Evolutionary conservation across 2,888 invertebrate species (phyloP).

Genomic region (Danaus chrysippus): DNA sequence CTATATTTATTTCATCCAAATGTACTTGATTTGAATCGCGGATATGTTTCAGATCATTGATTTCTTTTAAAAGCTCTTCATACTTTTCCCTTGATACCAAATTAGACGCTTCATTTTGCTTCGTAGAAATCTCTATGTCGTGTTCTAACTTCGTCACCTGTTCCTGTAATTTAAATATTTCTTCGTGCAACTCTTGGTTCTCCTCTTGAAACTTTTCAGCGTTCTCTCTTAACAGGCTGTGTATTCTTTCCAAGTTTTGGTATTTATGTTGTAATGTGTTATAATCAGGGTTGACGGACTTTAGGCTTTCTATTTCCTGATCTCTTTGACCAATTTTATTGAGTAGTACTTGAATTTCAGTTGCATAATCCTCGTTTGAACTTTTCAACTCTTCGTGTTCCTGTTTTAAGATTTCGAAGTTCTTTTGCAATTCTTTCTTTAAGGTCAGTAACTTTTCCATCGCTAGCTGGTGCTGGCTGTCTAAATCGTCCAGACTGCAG

Average conservation of each 20-base stretch:
- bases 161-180: constrained; percentile 71
- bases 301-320: constrained; percentile 54
- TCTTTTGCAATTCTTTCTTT: constrained; percentile 76
- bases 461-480: constrained; percentile 85
- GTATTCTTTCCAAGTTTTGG: constrained; percentile 69
- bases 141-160: constrained; percentile 69
- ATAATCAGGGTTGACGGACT: constrained; percentile 49
- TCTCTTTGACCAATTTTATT: constrained; percentile 68
- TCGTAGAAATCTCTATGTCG: constrained; percentile 58
- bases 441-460: constrained; percentile 78
- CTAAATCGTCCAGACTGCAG: constrained; percentile 83
- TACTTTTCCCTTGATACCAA: constrained; percentile 60
- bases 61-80: constrained; percentile 57
- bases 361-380: constrained; percentile 65
- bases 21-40: constrained; percentile 52
- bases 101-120: constrained; percentile 49
- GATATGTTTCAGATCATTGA: constrained; percentile 55
- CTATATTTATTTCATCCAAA: constrained; percentile 68
- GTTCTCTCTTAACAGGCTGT: constrained; percentile 65
- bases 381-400: constrained; percentile 69
- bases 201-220: constrained; percentile 76
- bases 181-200: constrained; percentile 75
- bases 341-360: constrained; percentile 63
- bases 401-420: constrained; percentile 69
- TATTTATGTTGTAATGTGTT: constrained; percentile 70